These are phyloP conservation scores for Drosophila suzukii DNA, from an alignment of 1,140 invertebrate species.

Conservation along the genomic window DNA sequence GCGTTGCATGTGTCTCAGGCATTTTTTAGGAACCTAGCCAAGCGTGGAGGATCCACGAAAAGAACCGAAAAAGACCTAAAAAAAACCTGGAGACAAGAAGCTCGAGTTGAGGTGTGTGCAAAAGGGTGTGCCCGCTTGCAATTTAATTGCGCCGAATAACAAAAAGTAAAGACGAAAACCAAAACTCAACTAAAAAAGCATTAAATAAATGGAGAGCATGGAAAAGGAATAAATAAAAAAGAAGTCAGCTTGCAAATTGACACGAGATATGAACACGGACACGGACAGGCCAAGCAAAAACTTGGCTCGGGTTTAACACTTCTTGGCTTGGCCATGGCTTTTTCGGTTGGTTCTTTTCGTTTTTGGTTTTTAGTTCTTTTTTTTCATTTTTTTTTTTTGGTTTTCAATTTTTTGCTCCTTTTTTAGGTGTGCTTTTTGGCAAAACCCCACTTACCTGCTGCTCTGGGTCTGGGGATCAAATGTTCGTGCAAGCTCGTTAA, in stretches of 20 bases:
- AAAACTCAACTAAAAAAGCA: conserved; percentile 71
- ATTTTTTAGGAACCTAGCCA: conserved; percentile 73
- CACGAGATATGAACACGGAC: conserved; percentile 80
- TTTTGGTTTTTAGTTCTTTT: background rate
- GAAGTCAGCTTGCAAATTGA: conserved; percentile 78
- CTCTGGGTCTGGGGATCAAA: conserved; percentile 65
- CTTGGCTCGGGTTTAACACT: conserved; percentile 80
- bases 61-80: conserved; percentile 2
- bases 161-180: conserved; percentile 46
- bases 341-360: conserved; percentile 20
- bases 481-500: conserved; percentile 82
- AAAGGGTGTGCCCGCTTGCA: conserved; percentile 72
- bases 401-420: conserved; percentile 29
- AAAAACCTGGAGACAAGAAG: conserved; percentile 25
- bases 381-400: conserved; percentile 15
- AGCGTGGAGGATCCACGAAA: conserved; percentile 53
- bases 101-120: conserved; percentile 54
- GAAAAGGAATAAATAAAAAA: conserved; percentile 49
- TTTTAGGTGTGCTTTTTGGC: conserved; percentile 39
- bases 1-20: conserved; percentile 62
- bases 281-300: conserved; percentile 57
- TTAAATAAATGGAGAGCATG: conserved; percentile 65
- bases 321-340: conserved; percentile 63
- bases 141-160: conserved; percentile 67
- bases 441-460: conserved; percentile 49